These are phyloP conservation scores for Lepidothrix coronata DNA, from an alignment of 2,113 vertebrate genomes.

Conservation along the genomic window DNA sequence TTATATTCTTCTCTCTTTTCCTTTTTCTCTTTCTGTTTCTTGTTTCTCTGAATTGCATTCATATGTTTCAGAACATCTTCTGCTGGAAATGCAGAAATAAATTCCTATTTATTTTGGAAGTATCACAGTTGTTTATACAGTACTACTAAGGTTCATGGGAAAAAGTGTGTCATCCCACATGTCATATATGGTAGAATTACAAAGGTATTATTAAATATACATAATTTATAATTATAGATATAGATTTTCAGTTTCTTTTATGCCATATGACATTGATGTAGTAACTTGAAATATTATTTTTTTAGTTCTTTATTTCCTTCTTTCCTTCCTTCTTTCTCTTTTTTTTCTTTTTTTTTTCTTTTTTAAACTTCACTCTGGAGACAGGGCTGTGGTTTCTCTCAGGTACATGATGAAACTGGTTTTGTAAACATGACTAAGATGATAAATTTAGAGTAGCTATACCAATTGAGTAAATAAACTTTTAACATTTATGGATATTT, in stretches of 20 bases:
- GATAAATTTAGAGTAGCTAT: not conserved
- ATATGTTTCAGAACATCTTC: not conserved
- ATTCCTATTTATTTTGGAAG: not conserved
- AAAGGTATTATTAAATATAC: not conserved
- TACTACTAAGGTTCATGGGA: not conserved
- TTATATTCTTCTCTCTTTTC: not conserved
- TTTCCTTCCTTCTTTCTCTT: not conserved
- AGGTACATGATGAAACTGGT: not conserved
- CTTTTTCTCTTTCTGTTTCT: not conserved
- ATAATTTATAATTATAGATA: not conserved
- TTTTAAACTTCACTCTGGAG: not conserved
- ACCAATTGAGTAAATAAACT: not conserved
- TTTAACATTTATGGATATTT: not conserved
- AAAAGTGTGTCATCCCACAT: not conserved
- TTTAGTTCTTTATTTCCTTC: not conserved
- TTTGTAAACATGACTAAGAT: not conserved
- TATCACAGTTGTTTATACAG: not conserved
- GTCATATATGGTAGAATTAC: not conserved
- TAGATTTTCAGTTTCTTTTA: not conserved
- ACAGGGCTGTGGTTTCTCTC: not conserved
- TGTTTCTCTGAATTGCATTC: not conserved
- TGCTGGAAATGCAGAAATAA: not conserved
- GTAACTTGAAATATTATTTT: not conserved
- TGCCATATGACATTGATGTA: not conserved
- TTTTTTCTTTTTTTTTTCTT: too few species aligned